Percentiles rank a stretch among this genome's conserved stretches.
These are phyloP conservation scores for Actinernus sp. DNA, from an alignment of 92 coral and sea anemone genomes.

Conservation along the genomic window DNA sequence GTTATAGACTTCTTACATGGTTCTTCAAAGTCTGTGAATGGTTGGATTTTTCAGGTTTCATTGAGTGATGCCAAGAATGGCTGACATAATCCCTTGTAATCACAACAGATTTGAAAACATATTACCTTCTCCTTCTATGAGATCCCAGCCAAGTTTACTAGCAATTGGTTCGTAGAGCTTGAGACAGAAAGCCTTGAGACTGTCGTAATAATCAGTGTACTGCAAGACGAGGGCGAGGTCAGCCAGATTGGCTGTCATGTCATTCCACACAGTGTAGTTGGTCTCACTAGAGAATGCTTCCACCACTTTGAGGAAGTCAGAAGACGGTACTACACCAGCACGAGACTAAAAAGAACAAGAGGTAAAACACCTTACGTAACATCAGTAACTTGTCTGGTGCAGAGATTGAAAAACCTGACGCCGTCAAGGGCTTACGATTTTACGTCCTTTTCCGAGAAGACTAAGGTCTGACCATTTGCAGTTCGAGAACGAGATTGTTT, in stretches of 20 bases:
- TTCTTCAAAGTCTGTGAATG: too few relatives aligned
- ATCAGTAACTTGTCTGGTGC: too few relatives aligned
- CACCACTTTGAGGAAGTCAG: constrained; percentile 84
- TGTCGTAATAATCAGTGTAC: constrained; percentile 82
- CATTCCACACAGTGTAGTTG: constrained; percentile 97
- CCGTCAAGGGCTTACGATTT: too few relatives aligned
- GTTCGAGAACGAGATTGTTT: too few relatives aligned
- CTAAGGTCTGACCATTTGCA: too few relatives aligned
- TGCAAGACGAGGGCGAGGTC: constrained; percentile 75
- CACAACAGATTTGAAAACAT: too few relatives aligned
- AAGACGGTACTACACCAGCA: constrained; percentile 85
- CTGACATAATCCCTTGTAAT: too few relatives aligned
- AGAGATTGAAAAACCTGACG: too few relatives aligned
- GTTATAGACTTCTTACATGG: too few relatives aligned
- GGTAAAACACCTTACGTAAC: not conserved
- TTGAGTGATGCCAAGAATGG: too few relatives aligned
- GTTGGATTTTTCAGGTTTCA: too few relatives aligned
- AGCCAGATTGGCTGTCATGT: constrained; percentile 80
- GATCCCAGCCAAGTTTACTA: constrained; percentile 87
- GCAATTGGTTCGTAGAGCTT: constrained; percentile 86
- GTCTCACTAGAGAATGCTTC: constrained; percentile 85
- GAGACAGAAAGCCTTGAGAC: constrained; percentile 71
- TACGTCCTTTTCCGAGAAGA: too few relatives aligned
- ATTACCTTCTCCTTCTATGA: constrained; percentile 87
- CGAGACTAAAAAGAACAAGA: constrained; percentile 63